phyloP scores from a whole-genome alignment of 2,888 invertebrate species.

The Hydroisotoma schaefferi region DNA sequence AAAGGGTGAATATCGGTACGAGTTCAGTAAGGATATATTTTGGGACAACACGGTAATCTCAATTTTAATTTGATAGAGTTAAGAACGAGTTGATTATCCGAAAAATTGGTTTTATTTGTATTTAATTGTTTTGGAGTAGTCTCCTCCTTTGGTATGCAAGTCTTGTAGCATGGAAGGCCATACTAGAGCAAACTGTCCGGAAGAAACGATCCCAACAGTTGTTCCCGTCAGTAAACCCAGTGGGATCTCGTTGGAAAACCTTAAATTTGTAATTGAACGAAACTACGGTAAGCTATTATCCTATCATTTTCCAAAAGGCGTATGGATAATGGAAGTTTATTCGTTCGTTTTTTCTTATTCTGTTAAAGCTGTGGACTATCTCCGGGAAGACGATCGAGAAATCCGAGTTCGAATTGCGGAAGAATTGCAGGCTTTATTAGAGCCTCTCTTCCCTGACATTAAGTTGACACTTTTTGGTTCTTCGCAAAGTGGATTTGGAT shows the following conservation, averaged over 20 bases:
- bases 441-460: constrained; percentile 51
- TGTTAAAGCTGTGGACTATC: background rate
- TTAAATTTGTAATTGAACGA: background rate
- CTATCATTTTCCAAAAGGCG: too few relatives aligned
- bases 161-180: constrained; percentile 57
- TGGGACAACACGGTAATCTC: constrained; percentile 49
- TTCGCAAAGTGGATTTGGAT: constrained; percentile 60
- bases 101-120: background rate
- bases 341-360: too few relatives aligned
- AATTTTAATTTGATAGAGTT: background rate
- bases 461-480: constrained; percentile 59
- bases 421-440: constrained; percentile 52
- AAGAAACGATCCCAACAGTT: constrained; percentile 54
- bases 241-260: background rate
- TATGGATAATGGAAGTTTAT: too few relatives aligned
- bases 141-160: constrained; percentile 53
- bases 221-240: constrained; percentile 49
- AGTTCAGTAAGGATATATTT: constrained; percentile 50
- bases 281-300: background rate
- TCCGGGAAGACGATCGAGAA: constrained; percentile 49
- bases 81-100: background rate
- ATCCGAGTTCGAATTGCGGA: constrained; percentile 50
- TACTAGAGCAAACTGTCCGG: constrained; percentile 55
- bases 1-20: constrained; percentile 48
- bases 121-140: constrained; percentile 32